Base-by-base conservation (phyloP, 2,888 invertebrate genomes). In the Drosophila picticornis region DNA sequence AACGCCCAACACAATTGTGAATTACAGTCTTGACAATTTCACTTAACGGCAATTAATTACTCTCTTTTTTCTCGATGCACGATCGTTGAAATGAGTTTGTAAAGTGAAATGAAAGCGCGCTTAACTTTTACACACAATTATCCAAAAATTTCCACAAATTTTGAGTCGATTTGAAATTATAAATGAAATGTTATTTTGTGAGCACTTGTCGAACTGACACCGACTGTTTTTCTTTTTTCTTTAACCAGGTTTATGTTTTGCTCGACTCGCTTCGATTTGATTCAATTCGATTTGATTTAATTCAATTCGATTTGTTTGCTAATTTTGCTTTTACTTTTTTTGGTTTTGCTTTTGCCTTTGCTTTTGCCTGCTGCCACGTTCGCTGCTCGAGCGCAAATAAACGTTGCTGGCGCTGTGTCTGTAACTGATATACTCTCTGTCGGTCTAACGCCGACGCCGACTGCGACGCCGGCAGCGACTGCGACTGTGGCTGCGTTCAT, bases 331-430 rank as follows among this genome's bases (percentile, higher is more conserved):
- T 70, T 50, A 52, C 60, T 55, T 62, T 68, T 63, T 68, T 63
- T 55, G 27, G 2, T 46, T 65, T 78, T 46, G 46, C 1, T 16
- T 55, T 38, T 80, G 55, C 36, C 46, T 63, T 75, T 67, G 62
- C 32, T 76, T 82, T 81, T 87, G 75, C 62, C 56, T 88, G 92
- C 90, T 92, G 89, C 90, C 90, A 90, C 92, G 91, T 92, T 92
- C 92, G 88, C 83, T 91, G 92, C 83, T 91, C 89, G 90, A 91
- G 90, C 92, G 92, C 91, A 92, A 92, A 92, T 92, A 92, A 92
- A 91, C 90, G 88, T 86, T 86, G 84, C 84, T 81, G 76, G 67
- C 78, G 72, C 73, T 76, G 79, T 84, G 90, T 64, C 84, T 84
- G 89, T 84, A 83, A 88, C 91, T 91, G 91, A 91, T 91, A 91